Base-by-base conservation (phyloP, 2,113 vertebrate genomes). In the Serilophus lunatus region DNA sequence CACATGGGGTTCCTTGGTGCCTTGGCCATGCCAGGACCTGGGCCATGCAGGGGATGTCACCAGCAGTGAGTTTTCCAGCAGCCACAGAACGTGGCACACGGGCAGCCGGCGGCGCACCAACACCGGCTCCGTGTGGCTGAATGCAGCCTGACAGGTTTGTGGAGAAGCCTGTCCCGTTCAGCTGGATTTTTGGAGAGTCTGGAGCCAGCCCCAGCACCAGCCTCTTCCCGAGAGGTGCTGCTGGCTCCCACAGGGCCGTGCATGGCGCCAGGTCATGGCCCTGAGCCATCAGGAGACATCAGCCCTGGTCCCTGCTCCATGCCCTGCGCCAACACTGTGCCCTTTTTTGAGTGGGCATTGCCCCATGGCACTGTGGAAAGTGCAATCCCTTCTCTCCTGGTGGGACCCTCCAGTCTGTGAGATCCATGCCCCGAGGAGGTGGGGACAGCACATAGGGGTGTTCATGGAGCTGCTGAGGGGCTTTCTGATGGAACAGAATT, bases 151-250 rank as follows among this genome's bases (percentile, higher is more conserved):
- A 89, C 96, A 60, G 95, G 96, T 96, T 96, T 94, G 69, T 0
- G 8, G 81, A 82, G 96, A 82, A 77, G 65, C 84, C 44, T 1
- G 25, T 84, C 95, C 92, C 70, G 95, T 91, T 85, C 42, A 4
- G 96, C 93, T 87, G 95, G 96, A 96, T 96, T 96, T 95, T 93
- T 95, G 90, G 87, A 91, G 84, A 92, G 88, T 77, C 74, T 91
- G 93, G 92, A 95, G 92, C 81, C 92, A 85, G 57, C 53, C 53
- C 88, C 78, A 3, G 94, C 94, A 84, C 14, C 95, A 53, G 69
- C 59, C 2, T 8, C 96, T 91, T 95, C 89, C 93, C 20, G 42
- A 3, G 16, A 84, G 95, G 77, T 40, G 91, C 89, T 83, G 80
- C 71, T 1, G 25, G 91, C 89, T 69, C 65, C 2, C 2, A 47